These are phyloP conservation scores for Dermatophagoides farinae DNA, from an alignment of 1,140 invertebrate genomes.

Conservation along the genomic window DNA sequence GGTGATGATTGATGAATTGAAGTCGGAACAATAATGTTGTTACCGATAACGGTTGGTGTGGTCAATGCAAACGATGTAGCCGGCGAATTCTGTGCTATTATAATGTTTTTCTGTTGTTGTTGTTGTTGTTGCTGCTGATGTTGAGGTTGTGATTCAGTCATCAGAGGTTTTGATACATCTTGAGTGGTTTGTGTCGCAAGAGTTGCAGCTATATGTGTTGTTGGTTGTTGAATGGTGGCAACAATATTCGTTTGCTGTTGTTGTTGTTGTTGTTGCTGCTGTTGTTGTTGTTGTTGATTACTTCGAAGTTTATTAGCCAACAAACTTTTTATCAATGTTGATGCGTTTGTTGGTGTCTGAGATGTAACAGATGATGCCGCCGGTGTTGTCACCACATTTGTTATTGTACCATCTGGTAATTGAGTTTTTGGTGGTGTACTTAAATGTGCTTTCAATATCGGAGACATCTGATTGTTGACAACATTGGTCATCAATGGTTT, in stretches of 20 bases:
- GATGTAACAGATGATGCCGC: slow-evolving; percentile 17
- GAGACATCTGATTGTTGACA: slow-evolving; percentile 12
- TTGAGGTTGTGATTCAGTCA: background rate
- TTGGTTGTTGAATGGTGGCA: background rate
- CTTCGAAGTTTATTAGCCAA: slow-evolving; percentile 52
- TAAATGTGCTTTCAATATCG: slow-evolving; percentile 51
- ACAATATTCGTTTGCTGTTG: background rate
- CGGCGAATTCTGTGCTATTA: background rate
- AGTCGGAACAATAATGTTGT: background rate
- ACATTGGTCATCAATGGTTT: background rate
- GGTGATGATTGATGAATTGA: background rate
- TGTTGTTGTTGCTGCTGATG: too few relatives aligned
- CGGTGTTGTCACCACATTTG: slow-evolving; percentile 14
- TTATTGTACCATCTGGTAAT: background rate
- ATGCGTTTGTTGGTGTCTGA: slow-evolving; percentile 22
- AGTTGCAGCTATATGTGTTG: background rate
- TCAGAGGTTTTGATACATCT: too few relatives aligned
- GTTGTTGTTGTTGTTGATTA: slow-evolving; percentile 15
- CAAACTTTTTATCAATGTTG: slow-evolving; percentile 57
- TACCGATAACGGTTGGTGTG: background rate
- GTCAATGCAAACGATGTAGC: background rate
- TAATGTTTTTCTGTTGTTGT: background rate
- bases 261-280: background rate
- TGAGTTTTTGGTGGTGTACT: slow-evolving; percentile 42
- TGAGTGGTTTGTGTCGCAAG: background rate